Evolutionary conservation across 2,113 vertebrate genomes (phyloP), one percentile per base, ranked within the genome.

Genomic region (Odontesthes bonariensis): DNA sequence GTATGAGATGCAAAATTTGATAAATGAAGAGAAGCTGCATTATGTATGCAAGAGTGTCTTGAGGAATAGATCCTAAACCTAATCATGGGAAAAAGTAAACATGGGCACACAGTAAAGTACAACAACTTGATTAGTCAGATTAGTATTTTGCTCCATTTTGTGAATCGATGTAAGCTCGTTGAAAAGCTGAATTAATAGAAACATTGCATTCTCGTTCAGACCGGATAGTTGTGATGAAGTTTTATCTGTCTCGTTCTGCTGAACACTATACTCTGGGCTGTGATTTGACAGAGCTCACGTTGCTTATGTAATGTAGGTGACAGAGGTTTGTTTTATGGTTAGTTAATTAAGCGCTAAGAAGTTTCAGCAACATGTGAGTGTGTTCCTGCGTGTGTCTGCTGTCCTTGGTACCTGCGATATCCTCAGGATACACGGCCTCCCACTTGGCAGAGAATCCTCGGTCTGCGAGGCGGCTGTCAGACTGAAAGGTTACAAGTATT

Each of bases 401-500:
- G 31, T 19, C 38, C 27, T 78, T 35, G 23, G 83, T 89, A 93
- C 95, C 94, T 85, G 86, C 59, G 42, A 95, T 91, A 74, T 95
- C 93, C 68, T 94, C 92, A 22, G 92, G 91, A 71, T 93, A 89
- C 57, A 93, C 92, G 11, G 91, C 94, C 73, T 95, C 92, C 94
- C 94, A 95, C 66, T 69, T 91, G 60, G 90, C 92, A 44, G 89
- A 89, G 83, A 95, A 95, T 14, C 94, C 93, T 19, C 81, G 75
- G 82, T 94, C 94, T 55, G 91, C 82, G 76, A 93, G 91, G 12
- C 85, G 83, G 53, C 79, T 20, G 70, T 94, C 92, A 14, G 93
- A 94, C 73, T 88, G 87, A 83, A 95, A 95, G 67, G 69, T 90
- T 71, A 94, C 77, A 63, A 67, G 86, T 55, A 94, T 72, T n/a